Conservation (phyloP, 2,888 invertebrate species). For the Petrolisthes cinctipes region DNA sequence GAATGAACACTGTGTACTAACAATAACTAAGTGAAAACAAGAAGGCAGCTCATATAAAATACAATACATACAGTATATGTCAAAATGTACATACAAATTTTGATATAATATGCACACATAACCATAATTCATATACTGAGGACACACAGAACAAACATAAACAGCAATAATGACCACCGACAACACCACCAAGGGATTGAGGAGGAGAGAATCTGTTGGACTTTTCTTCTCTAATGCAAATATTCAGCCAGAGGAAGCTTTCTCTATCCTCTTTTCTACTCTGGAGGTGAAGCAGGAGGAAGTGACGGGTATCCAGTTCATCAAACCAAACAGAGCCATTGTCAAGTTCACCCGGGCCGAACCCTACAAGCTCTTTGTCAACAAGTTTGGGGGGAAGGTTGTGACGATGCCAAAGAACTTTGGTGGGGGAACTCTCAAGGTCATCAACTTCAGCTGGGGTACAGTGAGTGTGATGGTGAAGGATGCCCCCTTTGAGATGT, state of each 20-base stretch:
- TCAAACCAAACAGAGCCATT: constrained; percentile 21
- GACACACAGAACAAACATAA: background rate
- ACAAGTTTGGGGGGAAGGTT: constrained; percentile 8
- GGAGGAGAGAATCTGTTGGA: constrained; percentile 16
- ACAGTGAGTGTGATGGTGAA: background rate
- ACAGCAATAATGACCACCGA: background rate
- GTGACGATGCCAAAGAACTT: background rate
- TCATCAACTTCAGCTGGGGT: constrained; percentile 25
- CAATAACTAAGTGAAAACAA: no score
- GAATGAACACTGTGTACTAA: no score
- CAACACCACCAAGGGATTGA: background rate
- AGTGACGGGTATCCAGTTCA: constrained; percentile 29
- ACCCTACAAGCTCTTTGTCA: constrained; percentile 4
- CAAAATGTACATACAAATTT: no score
- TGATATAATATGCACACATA: no score
- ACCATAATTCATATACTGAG: no score
- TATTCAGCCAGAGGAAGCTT: background rate
- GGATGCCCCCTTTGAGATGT: constrained; percentile 33
- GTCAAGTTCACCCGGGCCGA: constrained; percentile 13
- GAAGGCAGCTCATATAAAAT: no score
- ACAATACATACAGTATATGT: no score
- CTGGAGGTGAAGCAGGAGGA: constrained; percentile 15
- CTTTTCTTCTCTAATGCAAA: constrained; percentile 23
- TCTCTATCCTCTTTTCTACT: background rate
- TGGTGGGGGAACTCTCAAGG: constrained; percentile 19